Evolutionary conservation across 2,113 vertebrate species (phyloP).

Genomic region (Dicerorhinus sumatrensis): DNA sequence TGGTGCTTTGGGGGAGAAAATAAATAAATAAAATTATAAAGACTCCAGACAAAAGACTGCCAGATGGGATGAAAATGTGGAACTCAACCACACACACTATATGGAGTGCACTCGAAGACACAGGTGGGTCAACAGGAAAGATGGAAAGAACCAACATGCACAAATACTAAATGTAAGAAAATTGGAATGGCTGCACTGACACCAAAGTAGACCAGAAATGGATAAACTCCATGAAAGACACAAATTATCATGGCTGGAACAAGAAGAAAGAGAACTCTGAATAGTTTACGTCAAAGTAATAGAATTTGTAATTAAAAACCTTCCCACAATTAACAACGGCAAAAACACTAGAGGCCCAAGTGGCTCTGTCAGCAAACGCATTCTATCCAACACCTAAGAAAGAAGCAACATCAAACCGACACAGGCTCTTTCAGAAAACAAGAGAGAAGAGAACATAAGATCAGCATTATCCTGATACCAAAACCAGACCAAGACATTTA

Average conservation of each 20-base stretch:
- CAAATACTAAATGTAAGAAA: rapidly evolving
- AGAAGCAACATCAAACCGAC: rapidly evolving
- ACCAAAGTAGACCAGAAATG: background rate
- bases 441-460: too few relatives aligned
- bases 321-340: background rate
- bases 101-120: too few relatives aligned
- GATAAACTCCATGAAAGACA: background rate
- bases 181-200: rapidly evolving
- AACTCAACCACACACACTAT: rapidly evolving
- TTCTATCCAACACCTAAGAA: background rate
- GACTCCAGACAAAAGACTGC: background rate
- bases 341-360: background rate
- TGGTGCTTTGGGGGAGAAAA: too few relatives aligned
- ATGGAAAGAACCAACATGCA: rapidly evolving
- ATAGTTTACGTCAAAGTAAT: background rate
- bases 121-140: background rate
- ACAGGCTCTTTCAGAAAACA: background rate
- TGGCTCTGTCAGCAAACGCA: background rate
- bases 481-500: rapidly evolving
- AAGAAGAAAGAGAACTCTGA: background rate
- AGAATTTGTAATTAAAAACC: background rate
- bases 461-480: rapidly evolving
- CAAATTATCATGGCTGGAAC: background rate
- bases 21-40: too few relatives aligned
- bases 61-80: too few relatives aligned